Base-by-base conservation (phyloP, 2,888 invertebrate genomes). In the Schizaphis graminum region DNA sequence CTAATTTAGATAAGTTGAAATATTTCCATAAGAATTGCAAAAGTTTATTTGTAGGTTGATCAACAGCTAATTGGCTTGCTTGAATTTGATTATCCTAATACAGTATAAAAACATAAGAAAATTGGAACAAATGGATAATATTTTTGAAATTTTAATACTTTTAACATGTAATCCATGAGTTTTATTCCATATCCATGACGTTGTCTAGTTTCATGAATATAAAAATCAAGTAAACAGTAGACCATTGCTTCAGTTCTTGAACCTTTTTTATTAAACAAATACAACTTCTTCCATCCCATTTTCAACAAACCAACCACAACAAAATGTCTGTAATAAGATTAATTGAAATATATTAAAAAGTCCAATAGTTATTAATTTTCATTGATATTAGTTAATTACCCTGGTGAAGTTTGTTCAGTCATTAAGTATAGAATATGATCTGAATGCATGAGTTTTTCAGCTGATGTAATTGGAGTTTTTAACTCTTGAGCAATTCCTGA, bases 141-240 rank as follows among this genome's bases (percentile, higher is more conserved):
- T 49, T 41, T 53, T 89, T 56, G 7, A 44, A 10, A 26, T 90
- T 24, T 57, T 77, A 92, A 95, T 96, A 98, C 98, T 96, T 97
- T 95, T n/a, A 98, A 96, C 99, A 99, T 99, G 95, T 97, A 96
- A 95, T 99, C 98, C 96, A 98, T 99, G 21, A 99, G 96, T 94
- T 96, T 96, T 95, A 97, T 98, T 5, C 99, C 99, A 95, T 97
- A 97, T 3, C 99, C 99, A 95, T 97, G 97, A 93, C 99, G 97
- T 96, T 99, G 99, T 90, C 97, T 97, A 4, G 97, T 97, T 96
- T 97, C 97, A 95, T 98, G 97, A 49, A 99, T 97, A 96, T 98
- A 99, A 96, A 99, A 99, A 96, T 99, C 99, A 91, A 99, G 97
- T 94, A 99, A 97, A 96, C 99, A 99, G 28, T 98, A 96, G 0